Base-by-base conservation (phyloP, 2,113 vertebrate genomes). In the Neogobius melanostomus region DNA sequence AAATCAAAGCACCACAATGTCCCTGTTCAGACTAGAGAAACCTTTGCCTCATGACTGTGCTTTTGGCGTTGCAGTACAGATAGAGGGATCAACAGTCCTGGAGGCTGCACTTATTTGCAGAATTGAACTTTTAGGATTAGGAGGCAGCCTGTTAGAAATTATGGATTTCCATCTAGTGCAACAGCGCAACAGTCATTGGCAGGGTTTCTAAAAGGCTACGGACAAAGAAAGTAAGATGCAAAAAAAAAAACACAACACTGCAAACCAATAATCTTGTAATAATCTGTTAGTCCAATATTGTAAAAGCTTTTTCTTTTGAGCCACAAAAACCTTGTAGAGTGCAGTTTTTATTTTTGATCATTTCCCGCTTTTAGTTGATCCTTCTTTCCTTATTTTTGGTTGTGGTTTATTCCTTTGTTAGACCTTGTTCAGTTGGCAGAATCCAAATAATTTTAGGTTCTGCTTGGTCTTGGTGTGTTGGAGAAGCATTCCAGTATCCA, bases 1-100 rank as follows among this genome's bases (percentile, higher is more conserved):
- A 77, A 79, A 79, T 64, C 48, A n/a, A 8, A 69, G 60, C 49
- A 69, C 17, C 60, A 43, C 52, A 51, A 69, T 69, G 15, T 54
- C 66, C 12, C 9, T 53, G 12, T 10, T 14, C 11, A 63, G 45
- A 11, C 70, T 66, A 47, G 9, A 69, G 66, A 61, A 59, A 50
- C 60, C 44, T 54, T 59, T 0, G 10, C 51, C 69, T 28, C 43
- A 21, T 52, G 57, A 56, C 5, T 61, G 43, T 68, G 59, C 60
- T 72, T 56, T 74, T 72, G 63, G 52, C 67, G 14, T 64, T 8
- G 43, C 49, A 50, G 15, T 66, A 60, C 3, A 73, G 72, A 74
- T 80, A 54, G 21, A 67, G 47, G 1, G 1, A 65, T 79, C 53
- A 71, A 28, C 28, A 8, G 53, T 36, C 53, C 69, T 53, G 49